phyloP scores from a whole-genome alignment of 2,797 vertebrate genomes.

The Columba guinea region DNA sequence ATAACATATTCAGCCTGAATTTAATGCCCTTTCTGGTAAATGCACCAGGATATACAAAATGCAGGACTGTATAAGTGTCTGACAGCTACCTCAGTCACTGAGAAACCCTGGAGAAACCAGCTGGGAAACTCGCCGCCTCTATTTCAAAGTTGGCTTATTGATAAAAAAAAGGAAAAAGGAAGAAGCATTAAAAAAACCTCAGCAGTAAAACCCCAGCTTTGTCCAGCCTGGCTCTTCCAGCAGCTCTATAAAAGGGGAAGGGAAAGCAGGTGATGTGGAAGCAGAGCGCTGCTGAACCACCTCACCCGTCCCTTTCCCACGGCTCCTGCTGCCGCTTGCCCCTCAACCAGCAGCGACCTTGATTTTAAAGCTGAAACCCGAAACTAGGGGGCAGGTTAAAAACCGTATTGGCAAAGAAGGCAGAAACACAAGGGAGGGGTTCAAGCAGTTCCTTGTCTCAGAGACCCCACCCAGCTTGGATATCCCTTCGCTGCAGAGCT shows the following conservation, averaged over 20 bases:
- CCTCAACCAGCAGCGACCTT: neutral
- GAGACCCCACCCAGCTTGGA: neutral
- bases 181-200: neutral
- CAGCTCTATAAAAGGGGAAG: neutral
- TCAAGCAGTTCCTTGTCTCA: accelerated
- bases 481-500: too few species aligned
- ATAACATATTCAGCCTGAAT: neutral
- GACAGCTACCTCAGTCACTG: accelerated
- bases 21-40: neutral
- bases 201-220: neutral
- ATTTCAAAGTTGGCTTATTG: neutral
- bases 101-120: neutral
- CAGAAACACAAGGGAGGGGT: neutral
- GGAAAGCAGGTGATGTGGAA: neutral
- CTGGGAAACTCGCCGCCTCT: neutral
- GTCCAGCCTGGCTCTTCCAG: neutral
- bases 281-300: neutral
- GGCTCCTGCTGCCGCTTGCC: neutral
- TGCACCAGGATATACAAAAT: accelerated
- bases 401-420: neutral
- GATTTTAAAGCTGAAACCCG: neutral
- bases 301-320: neutral
- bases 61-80: neutral
- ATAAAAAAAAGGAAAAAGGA: neutral
- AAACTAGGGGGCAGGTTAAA: neutral